Evolutionary conservation across 2,888 invertebrate species (phyloP), one percentile per base, ranked within the genome.

Genomic region (Mayetiola destructor): DNA sequence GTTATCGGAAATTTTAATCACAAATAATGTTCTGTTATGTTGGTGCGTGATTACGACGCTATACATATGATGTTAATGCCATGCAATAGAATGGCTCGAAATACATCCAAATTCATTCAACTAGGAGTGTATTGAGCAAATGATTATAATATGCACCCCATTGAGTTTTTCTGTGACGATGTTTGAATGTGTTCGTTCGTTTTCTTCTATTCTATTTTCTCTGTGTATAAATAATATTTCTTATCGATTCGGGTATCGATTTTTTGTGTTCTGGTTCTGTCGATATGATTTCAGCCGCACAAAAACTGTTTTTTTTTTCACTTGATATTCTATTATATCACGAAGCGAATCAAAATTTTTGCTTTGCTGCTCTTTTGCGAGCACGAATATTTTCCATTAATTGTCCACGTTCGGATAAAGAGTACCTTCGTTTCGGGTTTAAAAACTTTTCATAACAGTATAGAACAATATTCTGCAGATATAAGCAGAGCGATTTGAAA

Each of bases 401-500:
- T 27, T 54, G 55, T 32, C 40, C 57, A 16, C 57, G 39, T 55
- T 57, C 57, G n/a, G 21, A 14, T 23, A 37, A 30, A 23, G 18
- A 55, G 30, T 59, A 57, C 35, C 30, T 57, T 21, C 53, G 56
- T 21, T 56, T 56, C 14, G 68, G 67, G 62, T 72, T 70, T 60
- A 71, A 67, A 68, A 72, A 71, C 66, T 68, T 66, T 64, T 71
- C 69, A 62, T 71, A 69, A 63, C 70, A 63, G 61, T 64, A 63
- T 61, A 71, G 64, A 59, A 71, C 69, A 59, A 71, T 65, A 54
- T 67, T 68, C 66, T 71, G 72, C 60, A 71, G 68, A 61, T 68
- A 71, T 60, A 69, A 66, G 64, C 71, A 71, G 64, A 71, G 65
- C 63, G 71, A 71, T 69, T 69, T 69, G 59, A 71, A 69, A 61